A percentile compares a stretch with the other conserved stretches of the same genome.
Conservation (phyloP, 2,797 vertebrate species). For the Alectoris magna region DNA sequence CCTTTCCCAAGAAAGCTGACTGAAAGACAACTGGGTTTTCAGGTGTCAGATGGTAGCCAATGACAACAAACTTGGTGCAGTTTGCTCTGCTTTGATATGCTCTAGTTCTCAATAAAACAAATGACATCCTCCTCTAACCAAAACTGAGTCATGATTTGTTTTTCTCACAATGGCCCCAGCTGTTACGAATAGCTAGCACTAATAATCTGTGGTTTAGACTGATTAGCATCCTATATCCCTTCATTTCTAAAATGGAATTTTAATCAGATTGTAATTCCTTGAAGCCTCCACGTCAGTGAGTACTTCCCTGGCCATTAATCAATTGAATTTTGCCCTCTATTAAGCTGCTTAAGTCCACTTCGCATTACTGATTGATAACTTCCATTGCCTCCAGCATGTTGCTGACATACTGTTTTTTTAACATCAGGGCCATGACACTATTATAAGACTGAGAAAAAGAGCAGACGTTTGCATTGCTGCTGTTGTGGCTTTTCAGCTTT, state of each 20-base stretch:
- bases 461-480: slow-evolving; percentile 23
- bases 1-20: neutral
- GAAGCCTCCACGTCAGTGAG: slow-evolving; percentile 47
- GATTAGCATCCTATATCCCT: slow-evolving; percentile 72
- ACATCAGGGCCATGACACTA: slow-evolving; percentile 35
- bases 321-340: slow-evolving; percentile 68
- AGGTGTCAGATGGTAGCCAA: neutral
- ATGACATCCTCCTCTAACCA: neutral
- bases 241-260: slow-evolving; percentile 76
- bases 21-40: neutral
- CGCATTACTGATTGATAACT: slow-evolving; percentile 73
- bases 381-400: neutral
- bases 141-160: slow-evolving; percentile 43
- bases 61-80: neutral
- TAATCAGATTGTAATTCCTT: slow-evolving; percentile 75
- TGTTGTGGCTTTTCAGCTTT: slow-evolving; percentile 57
- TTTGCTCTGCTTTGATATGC: neutral
- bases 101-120: slow-evolving; percentile 23
- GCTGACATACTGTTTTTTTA: slow-evolving; percentile 4
- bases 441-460: slow-evolving; percentile 36
- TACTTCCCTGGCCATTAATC: slow-evolving; percentile 69
- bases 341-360: slow-evolving; percentile 67
- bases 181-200: slow-evolving; percentile 57
- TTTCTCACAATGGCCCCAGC: slow-evolving; percentile 50
- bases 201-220: slow-evolving; percentile 68